Evolutionary conservation across 2,888 invertebrate genomes (phyloP).

Genomic region (Homarus gammarus): DNA sequence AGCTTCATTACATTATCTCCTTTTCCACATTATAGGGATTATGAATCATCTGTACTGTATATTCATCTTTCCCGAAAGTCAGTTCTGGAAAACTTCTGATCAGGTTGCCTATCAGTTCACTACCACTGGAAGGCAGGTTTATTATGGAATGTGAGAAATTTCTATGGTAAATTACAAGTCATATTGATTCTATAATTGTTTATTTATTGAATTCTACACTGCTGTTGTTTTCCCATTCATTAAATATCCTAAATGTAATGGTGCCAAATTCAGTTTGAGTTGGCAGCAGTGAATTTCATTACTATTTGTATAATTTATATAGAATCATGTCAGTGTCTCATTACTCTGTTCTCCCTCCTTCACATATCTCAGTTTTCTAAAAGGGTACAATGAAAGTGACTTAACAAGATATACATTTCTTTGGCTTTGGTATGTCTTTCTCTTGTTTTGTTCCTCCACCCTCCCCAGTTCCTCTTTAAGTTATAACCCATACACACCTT

Average conservation of each 20-base stretch:
- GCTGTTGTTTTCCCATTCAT: constrained; percentile 10
- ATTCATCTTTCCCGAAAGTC: constrained; percentile 24
- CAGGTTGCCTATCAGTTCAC: not conserved
- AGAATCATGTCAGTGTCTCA: constrained; percentile 20
- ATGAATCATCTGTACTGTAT: constrained; percentile 36
- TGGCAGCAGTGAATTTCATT: constrained; percentile 26
- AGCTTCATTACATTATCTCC: constrained; percentile 35
- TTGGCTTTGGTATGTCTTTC: constrained; percentile 9
- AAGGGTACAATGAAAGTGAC: constrained; percentile 54
- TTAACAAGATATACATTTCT: constrained; percentile 9
- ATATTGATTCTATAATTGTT: not conserved
- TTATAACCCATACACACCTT: no score
- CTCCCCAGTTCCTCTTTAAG: not conserved
- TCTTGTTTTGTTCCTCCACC: not conserved
- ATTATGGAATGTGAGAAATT: not conserved
- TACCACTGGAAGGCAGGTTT: not conserved
- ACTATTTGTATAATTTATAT: constrained; percentile 4
- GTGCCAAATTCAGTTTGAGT: constrained; percentile 34
- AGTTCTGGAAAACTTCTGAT: not conserved
- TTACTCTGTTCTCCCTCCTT: not conserved
- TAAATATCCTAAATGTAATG: constrained; percentile 5
- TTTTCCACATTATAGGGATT: constrained; percentile 3
- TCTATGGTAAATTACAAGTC: not conserved
- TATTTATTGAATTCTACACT: constrained; percentile 1
- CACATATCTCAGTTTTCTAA: constrained; percentile 30